Conservation (phyloP, 2,888 invertebrate genomes). For the Spialia ferax region DNA sequence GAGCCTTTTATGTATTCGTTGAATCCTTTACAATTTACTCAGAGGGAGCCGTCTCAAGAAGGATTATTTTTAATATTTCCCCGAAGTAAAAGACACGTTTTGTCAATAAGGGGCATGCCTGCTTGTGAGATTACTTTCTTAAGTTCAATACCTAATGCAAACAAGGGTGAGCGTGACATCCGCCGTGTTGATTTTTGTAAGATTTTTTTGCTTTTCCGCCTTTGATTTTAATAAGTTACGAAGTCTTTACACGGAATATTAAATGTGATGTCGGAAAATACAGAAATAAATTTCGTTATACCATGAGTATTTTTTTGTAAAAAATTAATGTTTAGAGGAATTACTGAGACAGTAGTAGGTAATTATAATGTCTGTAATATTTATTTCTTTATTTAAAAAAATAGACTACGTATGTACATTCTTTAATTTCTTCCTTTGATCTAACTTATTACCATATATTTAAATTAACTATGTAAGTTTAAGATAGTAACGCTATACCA, state of each 20-base stretch:
- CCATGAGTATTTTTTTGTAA: not conserved
- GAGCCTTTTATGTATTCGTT: slow-evolving; percentile 37
- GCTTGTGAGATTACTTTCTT: slow-evolving; percentile 71
- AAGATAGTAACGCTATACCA: too few relatives aligned
- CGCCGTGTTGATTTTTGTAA: slow-evolving; percentile 49
- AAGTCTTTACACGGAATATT: slow-evolving; percentile 21
- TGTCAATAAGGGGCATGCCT: slow-evolving; percentile 74
- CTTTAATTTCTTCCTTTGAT: too few relatives aligned
- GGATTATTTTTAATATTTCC: slow-evolving; percentile 73
- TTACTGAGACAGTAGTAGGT: not conserved
- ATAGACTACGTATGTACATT: too few relatives aligned
- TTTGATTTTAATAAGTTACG: slow-evolving; percentile 36
- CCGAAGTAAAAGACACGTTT: slow-evolving; percentile 71
- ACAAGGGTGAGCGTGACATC: slow-evolving; percentile 64
- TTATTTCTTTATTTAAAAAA: too few relatives aligned
- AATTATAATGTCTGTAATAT: not conserved
- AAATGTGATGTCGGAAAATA: slow-evolving; percentile 1
- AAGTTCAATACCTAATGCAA: slow-evolving; percentile 71
- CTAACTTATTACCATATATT: too few relatives aligned
- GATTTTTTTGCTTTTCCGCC: slow-evolving; percentile 31
- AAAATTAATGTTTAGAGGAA: not conserved
- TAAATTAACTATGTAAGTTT: too few relatives aligned
- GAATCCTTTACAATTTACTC: slow-evolving; percentile 54
- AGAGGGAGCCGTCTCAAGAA: slow-evolving; percentile 50
- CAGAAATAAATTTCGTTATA: not conserved